Conservation (phyloP, 64 coral and sea anemone genomes). For the Stichodactyla helianthus region DNA sequence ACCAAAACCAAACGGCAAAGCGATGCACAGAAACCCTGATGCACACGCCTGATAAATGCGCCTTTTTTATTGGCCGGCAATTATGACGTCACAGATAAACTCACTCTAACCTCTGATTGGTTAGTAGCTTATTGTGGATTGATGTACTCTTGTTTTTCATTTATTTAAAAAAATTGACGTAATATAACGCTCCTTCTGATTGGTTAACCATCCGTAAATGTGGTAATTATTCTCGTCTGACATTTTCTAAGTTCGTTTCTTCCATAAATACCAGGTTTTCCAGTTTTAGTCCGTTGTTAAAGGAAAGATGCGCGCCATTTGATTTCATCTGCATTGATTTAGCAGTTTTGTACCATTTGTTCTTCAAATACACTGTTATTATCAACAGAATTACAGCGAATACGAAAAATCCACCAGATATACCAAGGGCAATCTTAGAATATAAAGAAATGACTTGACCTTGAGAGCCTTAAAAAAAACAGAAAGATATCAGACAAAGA, state of each 20-base stretch:
- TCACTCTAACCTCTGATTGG: too few relatives aligned
- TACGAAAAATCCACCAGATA: conserved; percentile 24
- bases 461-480: not conserved
- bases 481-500: not conserved
- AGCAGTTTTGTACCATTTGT: conserved; percentile 2
- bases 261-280: not conserved
- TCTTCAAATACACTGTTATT: conserved; percentile 8
- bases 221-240: not conserved
- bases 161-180: too few relatives aligned
- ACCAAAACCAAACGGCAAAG: too few relatives aligned
- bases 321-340: not conserved
- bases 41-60: too few relatives aligned
- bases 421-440: not conserved
- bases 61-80: too few relatives aligned
- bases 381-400: conserved; percentile 13
- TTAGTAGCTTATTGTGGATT: too few relatives aligned
- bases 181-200: not conserved
- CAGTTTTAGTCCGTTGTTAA: not conserved
- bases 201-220: not conserved
- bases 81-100: too few relatives aligned
- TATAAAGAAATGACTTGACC: not conserved
- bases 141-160: too few relatives aligned
- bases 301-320: not conserved
- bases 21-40: too few relatives aligned
- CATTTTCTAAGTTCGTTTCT: not conserved